Base-by-base conservation (phyloP, 2,113 vertebrate species). In the Monopterus albus region DNA sequence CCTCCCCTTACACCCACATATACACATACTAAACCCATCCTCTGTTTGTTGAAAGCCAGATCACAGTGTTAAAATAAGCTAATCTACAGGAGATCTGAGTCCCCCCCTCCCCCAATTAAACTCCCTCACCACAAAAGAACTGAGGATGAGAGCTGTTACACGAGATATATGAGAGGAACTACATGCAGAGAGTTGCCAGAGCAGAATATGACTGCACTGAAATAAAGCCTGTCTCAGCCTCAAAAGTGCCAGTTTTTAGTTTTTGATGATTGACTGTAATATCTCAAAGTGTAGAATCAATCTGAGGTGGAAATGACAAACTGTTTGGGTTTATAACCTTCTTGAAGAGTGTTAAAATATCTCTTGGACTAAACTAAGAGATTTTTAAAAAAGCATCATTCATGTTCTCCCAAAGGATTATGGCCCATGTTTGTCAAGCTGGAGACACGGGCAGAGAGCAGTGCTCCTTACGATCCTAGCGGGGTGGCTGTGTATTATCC, bases 11-110 rank as follows among this genome's bases (percentile, higher is more conserved):
- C 73, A 20, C 72, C 82, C 56, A 78, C 21, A 83, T 46, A 70
- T 45, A 72, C 38, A 64, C 74, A 70, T 51, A 72, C 67, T 29
- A 38, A 72, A 74, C 36, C 25, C 29, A 53, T 78, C 62, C 52
- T 72, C 60, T 75, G 66, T 64, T 92, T 91, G 92, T 90, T 93
- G 75, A 92, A 92, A 94, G 92, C 92, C 75, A 93, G 93, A 93
- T 93, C 79, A 87, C 93, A 92, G 94, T n/a, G n/a, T 95, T 95
- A 94, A 96, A 98, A 96, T 96, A 94, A 96, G 95, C 95, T 97
- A 96, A 98, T 98, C 95, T 95, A 92, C 91, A 50, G 59, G 8
- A 69, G 66, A 91, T 94, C 80, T 93, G 91, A 93, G 62, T 69
- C 62, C 86, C 92, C 84, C 91, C 93, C 6, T 64, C 75, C 83